phyloP scores from a whole-genome alignment of 2,888 invertebrate genomes.

The Hypolimnas misippus region DNA sequence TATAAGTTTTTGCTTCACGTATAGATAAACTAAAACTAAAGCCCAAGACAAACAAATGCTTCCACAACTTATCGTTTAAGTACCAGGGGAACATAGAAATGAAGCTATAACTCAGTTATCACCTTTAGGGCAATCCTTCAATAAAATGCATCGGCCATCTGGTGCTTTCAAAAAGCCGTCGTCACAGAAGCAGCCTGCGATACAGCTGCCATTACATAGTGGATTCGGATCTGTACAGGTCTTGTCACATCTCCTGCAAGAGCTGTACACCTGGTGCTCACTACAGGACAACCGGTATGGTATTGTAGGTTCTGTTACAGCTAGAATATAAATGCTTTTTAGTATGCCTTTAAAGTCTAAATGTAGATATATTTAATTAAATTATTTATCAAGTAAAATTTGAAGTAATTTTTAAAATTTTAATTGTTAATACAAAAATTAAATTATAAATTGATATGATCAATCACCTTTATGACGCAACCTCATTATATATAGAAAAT shows the following conservation, averaged over 20 bases:
- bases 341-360: not conserved
- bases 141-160: slow-evolving; percentile 55
- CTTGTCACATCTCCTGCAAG: slow-evolving; percentile 57
- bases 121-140: slow-evolving; percentile 60
- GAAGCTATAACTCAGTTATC: too few species aligned
- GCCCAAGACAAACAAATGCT: too few species aligned
- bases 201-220: slow-evolving; percentile 50
- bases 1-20: too few species aligned
- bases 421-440: too few species aligned
- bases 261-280: slow-evolving; percentile 54
- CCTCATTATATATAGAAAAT: too few species aligned
- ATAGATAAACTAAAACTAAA: too few species aligned
- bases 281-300: slow-evolving; percentile 50
- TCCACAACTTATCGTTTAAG: too few species aligned
- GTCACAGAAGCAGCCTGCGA: slow-evolving; percentile 63
- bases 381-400: not conserved
- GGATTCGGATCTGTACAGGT: slow-evolving; percentile 58
- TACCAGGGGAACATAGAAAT: too few species aligned
- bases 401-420: not conserved
- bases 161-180: slow-evolving; percentile 57
- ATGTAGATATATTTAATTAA: not conserved
- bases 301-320: slow-evolving; percentile 3
- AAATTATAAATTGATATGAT: too few species aligned
- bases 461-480: too few species aligned
- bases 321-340: not conserved